Base-by-base conservation (phyloP, 2,888 invertebrate genomes). In the Nomada fabriciana region DNA sequence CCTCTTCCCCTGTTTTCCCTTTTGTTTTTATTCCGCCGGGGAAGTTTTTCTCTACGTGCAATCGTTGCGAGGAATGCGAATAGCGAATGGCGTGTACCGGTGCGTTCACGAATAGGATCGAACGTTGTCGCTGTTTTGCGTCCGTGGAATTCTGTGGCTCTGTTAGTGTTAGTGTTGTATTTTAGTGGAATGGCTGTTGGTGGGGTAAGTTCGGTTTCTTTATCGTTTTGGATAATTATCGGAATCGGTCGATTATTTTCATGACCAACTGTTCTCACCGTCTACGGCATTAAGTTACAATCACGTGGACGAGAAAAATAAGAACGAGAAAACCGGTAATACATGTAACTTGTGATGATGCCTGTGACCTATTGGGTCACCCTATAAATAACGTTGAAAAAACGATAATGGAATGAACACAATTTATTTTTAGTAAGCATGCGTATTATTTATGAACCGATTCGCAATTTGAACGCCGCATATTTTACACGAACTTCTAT, bases 61-160 rank as follows among this genome's bases (percentile, higher is more conserved):
- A 60, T 67, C 70, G 76, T 76, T 67, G 53, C 70, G 18, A 25
- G 63, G 64, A 63, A 55, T n/a, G 57, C 29, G 47, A 71, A 72
- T 53, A 29, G 60, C 71, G 61, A 63, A 57, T 73, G 29, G 47
- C 73, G 64, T 57, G 55, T 73, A 65, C 20, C 57, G 73, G 64
- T 73, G 73, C 64, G 73, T 70, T 55, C 47, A 29, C 55, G 52
- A 11, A 47, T 7, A 10, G 63, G 52, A 55, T 63, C 64, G 73
- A 72, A 53, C 42, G 13, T 15, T 29, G 13, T 10, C 59, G 53
- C 13, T 36, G 13, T 29, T 65, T 65, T 36, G 29, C 64, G 29
- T 57, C 23, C 15, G 4, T 50, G 59, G 36, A 25, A 60, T 36
- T 36, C 36, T 9, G 3, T 25, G n/a, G 36, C n/a, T 11, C 5